Percentiles rank a stretch among this genome's conserved stretches.
Evolutionary conservation across 2,797 vertebrate species (phyloP).

Genomic region (Pangasius macronema): DNA sequence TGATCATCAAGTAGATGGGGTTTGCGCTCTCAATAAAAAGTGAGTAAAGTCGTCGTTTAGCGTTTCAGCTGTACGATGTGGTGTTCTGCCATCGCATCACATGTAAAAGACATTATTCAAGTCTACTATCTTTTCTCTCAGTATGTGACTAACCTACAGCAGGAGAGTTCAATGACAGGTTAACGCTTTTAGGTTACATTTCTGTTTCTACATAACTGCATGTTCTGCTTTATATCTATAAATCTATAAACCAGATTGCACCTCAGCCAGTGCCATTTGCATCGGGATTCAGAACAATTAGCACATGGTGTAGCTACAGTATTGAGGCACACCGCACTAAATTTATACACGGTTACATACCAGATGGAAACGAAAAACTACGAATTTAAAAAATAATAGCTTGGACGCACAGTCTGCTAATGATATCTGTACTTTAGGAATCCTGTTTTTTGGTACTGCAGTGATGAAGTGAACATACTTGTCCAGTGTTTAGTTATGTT

Average conservation of each 20-base stretch:
- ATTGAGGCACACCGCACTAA: neutral
- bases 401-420: neutral
- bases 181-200: neutral
- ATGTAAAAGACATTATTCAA: neutral
- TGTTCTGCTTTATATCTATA: too few relatives aligned
- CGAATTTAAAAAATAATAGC: neutral
- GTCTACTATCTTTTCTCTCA: neutral
- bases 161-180: neutral
- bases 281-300: neutral
- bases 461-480: neutral
- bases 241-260: neutral
- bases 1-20: neutral
- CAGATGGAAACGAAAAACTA: neutral
- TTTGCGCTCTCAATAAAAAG: neutral
- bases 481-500: neutral
- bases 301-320: neutral
- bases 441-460: neutral
- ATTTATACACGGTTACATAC: neutral
- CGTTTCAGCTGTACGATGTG: neutral
- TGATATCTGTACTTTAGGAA: neutral
- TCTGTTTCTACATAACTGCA: neutral
- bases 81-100: neutral
- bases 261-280: neutral
- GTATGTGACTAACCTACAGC: neutral
- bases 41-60: neutral